Conservation (phyloP, 2,888 invertebrate genomes). For the Hirtodrosophila histrioides region DNA sequence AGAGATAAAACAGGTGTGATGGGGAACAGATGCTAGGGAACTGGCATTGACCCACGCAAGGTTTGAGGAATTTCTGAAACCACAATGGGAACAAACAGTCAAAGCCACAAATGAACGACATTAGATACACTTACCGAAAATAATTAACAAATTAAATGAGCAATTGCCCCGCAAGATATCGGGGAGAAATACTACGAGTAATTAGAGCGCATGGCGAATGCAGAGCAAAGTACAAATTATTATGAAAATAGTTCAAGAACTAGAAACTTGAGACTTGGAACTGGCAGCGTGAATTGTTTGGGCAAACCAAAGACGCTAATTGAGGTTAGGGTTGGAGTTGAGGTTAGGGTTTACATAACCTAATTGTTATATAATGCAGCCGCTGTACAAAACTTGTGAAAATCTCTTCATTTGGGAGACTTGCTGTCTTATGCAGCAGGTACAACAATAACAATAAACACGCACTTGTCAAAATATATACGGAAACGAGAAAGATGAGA, state of each 20-base stretch:
- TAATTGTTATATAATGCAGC: slow-evolving; percentile 63
- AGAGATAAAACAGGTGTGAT: slow-evolving; percentile 29
- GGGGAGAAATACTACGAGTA: slow-evolving; percentile 32
- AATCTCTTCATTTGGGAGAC: slow-evolving; percentile 60
- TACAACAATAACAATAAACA: slow-evolving; percentile 52
- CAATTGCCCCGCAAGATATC: slow-evolving; percentile 46
- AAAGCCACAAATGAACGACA: slow-evolving; percentile 74
- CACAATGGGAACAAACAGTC: slow-evolving; percentile 19
- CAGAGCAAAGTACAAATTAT: slow-evolving; percentile 17
- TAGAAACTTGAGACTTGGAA: slow-evolving; percentile 7
- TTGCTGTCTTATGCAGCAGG: slow-evolving; percentile 12
- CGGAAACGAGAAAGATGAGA: neutral
- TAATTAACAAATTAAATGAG: slow-evolving; percentile 75
- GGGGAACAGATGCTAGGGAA: slow-evolving; percentile 24
- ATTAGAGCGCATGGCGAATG: slow-evolving; percentile 57
- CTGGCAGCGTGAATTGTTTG: slow-evolving; percentile 34
- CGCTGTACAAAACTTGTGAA: slow-evolving; percentile 61
- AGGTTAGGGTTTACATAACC: slow-evolving; percentile 63
- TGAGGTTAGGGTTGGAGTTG: slow-evolving; percentile 61
- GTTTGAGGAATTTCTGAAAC: slow-evolving; percentile 34
- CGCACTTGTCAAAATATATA: slow-evolving; percentile 73
- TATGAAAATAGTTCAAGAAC: slow-evolving; percentile 20
- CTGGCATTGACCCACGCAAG: slow-evolving; percentile 72
- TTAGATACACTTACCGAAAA: slow-evolving; percentile 72
- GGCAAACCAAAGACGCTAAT: slow-evolving; percentile 65